Evolutionary conservation across 2,113 vertebrate species (phyloP).

Genomic region (Lethenteron camtschaticum): DNA sequence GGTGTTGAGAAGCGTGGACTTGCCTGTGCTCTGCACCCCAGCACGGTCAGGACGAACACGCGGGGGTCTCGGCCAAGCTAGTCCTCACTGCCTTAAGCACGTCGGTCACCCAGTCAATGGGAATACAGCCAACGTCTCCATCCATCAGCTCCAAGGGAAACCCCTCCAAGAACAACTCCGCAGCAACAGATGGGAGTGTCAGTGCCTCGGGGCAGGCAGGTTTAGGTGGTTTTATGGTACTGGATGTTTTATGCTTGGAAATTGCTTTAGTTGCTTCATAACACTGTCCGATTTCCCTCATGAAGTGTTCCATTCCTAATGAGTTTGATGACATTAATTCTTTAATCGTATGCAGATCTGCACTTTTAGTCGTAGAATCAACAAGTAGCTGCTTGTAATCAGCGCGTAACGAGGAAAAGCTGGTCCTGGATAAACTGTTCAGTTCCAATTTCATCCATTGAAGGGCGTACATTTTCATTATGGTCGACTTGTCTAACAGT

Average conservation of each 20-base stretch:
- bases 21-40: conserved; percentile 42
- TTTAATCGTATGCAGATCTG: not conserved
- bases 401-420: not conserved
- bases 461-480: not conserved
- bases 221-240: too few species aligned
- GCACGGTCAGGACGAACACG: conserved; percentile 28
- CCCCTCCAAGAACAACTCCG: conserved; percentile 26
- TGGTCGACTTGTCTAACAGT: not conserved
- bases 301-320: conserved; percentile 20
- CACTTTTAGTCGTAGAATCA: not conserved
- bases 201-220: not conserved
- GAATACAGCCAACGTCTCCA: conserved; percentile 31
- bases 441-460: conserved; percentile 1
- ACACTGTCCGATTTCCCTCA: conserved; percentile 42
- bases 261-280: conserved; percentile 26
- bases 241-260: conserved; percentile 10
- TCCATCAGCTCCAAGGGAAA: conserved; percentile 40
- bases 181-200: conserved; percentile 17
- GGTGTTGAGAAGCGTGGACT: conserved; percentile 37
- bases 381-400: not conserved
- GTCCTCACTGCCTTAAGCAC: conserved; percentile 23
- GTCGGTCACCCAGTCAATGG: conserved; percentile 32
- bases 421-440: not conserved
- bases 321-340: not conserved
- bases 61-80: conserved; percentile 16